Evolutionary conservation across 2,797 vertebrate species (phyloP), one percentile per base, ranked within the genome.

Genomic region (Sebastes baramenuke): DNA sequence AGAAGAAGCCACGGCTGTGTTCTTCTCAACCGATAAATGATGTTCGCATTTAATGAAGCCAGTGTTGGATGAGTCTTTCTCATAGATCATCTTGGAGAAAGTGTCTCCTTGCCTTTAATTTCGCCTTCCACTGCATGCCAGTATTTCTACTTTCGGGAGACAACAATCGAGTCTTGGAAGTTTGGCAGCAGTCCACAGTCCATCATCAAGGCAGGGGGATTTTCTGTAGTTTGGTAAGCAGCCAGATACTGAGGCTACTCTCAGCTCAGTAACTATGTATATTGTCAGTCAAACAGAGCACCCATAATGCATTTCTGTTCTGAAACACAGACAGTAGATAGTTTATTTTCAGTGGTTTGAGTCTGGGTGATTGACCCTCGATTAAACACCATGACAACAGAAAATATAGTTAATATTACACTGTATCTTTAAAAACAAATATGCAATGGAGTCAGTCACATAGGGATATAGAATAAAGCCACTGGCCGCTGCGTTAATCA

Each of bases 111-210:
- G 61, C 6, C 60, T 80, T 67, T 83, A 67, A 72, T 76, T 87
- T 46, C 38, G 11, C 34, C 60, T 83, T 80, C 42, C 30, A 11
- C 49, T 81, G 67, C 65, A 71, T 64, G 58, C 78, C 76, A 68
- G 55, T 29, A 25, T 75, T 67, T 80, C 58, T 75, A 59, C 71
- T 80, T 81, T 65, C 2, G 52, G 64, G 49, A 76, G 83, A 77
- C 54, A 84, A 79, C 79, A 84, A 65, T 84, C 14, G 6, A 62
- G 32, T 60, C 59, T 81, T 83, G 66, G 30, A 83, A 66, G n/a
- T 68, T 75, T 88, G 91, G 88, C 87, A 83, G 75, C 32, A 58
- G 12, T 84, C 81, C 80, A 80, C 61, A n/a, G 66, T 79, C 75
- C 79, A 69, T 84, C 75, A 75, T 80, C 67, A 82, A 70, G 66